Conservation (phyloP, 2,797 vertebrate species). For the Calcarius lapponicus region DNA sequence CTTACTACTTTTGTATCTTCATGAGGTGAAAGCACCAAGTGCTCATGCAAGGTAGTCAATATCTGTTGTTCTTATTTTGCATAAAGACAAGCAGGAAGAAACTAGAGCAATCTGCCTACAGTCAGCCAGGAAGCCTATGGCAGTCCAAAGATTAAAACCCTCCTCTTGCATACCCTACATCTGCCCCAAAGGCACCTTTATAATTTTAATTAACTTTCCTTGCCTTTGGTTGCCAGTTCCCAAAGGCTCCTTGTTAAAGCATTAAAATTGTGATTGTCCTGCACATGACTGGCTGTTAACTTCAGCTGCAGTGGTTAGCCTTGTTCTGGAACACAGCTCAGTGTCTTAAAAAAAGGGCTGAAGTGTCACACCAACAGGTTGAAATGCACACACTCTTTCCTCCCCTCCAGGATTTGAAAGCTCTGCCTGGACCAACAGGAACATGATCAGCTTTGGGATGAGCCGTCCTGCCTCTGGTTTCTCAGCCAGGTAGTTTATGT, state of each 20-base stretch:
- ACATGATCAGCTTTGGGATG: rapidly evolving
- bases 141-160: neutral
- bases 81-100: neutral
- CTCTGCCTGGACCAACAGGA: neutral
- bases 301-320: neutral
- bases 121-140: neutral
- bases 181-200: neutral
- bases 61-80: neutral
- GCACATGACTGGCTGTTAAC: neutral
- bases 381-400: neutral
- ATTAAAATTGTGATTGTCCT: neutral
- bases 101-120: neutral
- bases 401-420: neutral
- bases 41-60: neutral
- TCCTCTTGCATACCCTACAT: neutral
- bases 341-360: neutral
- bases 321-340: neutral
- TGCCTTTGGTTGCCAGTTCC: neutral
- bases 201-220: neutral
- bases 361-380: neutral
- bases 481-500: neutral
- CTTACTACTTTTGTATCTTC: neutral
- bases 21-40: neutral
- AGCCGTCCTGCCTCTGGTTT: neutral
- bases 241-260: neutral